A percentile compares a stretch with the other conserved stretches of the same genome.
These are phyloP conservation scores for Cettia cetti DNA, from an alignment of 2,113 vertebrate genomes.

Conservation along the genomic window DNA sequence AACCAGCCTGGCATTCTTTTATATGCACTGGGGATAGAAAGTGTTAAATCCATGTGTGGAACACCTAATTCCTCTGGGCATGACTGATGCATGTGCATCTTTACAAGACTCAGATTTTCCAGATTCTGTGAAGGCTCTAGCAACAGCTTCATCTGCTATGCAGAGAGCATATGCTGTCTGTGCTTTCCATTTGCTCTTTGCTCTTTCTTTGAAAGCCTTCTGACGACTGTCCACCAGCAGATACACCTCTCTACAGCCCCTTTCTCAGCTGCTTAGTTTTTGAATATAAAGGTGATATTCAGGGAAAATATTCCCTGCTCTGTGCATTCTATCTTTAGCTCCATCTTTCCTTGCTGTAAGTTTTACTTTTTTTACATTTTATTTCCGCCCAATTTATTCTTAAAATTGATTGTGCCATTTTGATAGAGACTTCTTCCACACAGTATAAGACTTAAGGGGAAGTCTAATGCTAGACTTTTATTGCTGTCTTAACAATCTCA, in stretches of 20 bases:
- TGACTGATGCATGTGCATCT: rapidly evolving
- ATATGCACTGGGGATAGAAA: not conserved
- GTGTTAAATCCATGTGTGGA: not conserved
- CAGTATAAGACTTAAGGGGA: not conserved
- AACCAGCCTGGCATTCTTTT: not conserved
- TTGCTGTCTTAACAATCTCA: not conserved
- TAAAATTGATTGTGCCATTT: not conserved
- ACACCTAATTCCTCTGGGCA: not conserved
- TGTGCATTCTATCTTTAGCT: not conserved
- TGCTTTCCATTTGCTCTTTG: not conserved
- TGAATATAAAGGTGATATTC: not conserved
- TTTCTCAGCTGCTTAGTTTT: not conserved
- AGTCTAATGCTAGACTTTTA: not conserved
- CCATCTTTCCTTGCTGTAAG: not conserved
- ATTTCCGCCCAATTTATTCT: not conserved
- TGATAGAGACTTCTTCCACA: not conserved
- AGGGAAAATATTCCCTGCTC: not conserved
- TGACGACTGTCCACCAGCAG: not conserved
- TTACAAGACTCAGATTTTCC: not conserved
- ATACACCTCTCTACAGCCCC: not conserved
- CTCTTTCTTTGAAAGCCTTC: not conserved
- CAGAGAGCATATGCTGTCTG: rapidly evolving
- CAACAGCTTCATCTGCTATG: rapidly evolving
- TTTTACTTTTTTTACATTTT: not conserved
- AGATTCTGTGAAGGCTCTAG: not conserved